phyloP scores from a whole-genome alignment of 2,888 invertebrate species.

The Neoaliturus tenellus region DNA sequence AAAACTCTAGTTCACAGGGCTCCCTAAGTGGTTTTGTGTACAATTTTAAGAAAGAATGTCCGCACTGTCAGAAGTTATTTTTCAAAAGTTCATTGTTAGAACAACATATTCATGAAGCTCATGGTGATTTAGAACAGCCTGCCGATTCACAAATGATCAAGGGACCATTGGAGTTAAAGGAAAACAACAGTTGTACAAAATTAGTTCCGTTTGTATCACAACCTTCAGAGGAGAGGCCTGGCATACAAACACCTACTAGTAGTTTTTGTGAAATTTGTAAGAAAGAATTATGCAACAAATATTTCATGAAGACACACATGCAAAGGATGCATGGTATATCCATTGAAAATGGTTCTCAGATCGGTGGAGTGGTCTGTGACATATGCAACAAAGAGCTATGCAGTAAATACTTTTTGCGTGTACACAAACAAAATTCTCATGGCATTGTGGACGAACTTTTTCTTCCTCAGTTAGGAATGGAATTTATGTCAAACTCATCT shows the following conservation, averaged over 20 bases:
- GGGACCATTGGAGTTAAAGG: slow-evolving; percentile 11
- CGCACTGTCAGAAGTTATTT: slow-evolving; percentile 62
- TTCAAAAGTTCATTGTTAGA: slow-evolving; percentile 58
- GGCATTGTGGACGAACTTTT: slow-evolving; percentile 92
- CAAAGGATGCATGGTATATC: slow-evolving; percentile 98
- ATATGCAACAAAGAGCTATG: slow-evolving; percentile 99
- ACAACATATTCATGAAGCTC: slow-evolving; percentile 61
- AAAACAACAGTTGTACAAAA: background rate
- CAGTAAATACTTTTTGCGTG: slow-evolving; percentile 97
- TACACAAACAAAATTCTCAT: slow-evolving; percentile 98
- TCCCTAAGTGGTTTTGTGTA: slow-evolving; percentile 23
- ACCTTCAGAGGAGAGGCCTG: slow-evolving; percentile 60
- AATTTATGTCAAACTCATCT: slow-evolving; percentile 57
- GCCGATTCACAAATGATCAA: slow-evolving; percentile 41
- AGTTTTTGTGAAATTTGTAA: slow-evolving; percentile 99
- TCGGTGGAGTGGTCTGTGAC: slow-evolving; percentile 96
- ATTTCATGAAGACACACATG: slow-evolving; percentile 99
- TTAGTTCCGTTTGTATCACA: slow-evolving; percentile 33
- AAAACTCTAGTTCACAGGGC: slow-evolving; percentile 58
- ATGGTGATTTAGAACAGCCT: slow-evolving; percentile 42
- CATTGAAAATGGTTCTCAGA: slow-evolving; percentile 93
- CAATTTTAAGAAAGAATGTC: slow-evolving; percentile 59
- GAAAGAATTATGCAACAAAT: slow-evolving; percentile 99
- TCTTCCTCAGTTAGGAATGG: slow-evolving; percentile 63
- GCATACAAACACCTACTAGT: slow-evolving; percentile 76